These are phyloP conservation scores for Cotesia chilonis DNA, from an alignment of 1,140 invertebrate genomes.

Conservation along the genomic window DNA sequence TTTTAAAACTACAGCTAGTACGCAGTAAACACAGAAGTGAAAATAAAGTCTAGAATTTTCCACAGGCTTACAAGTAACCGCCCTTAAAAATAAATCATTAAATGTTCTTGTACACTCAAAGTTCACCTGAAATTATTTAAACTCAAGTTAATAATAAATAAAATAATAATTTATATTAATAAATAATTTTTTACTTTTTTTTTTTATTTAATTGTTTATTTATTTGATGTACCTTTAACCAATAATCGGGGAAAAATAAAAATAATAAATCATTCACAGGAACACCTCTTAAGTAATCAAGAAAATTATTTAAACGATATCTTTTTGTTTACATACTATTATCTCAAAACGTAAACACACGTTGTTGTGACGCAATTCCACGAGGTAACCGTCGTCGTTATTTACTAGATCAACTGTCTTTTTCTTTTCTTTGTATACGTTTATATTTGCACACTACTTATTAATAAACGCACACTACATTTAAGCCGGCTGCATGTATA, in stretches of 20 bases:
- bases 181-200: too few relatives aligned
- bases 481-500: not conserved
- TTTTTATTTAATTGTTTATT: too few relatives aligned
- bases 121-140: too few relatives aligned
- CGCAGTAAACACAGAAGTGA: too few relatives aligned
- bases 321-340: slow-evolving; percentile 11
- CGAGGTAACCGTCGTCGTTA: slow-evolving; percentile 22
- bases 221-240: too few relatives aligned
- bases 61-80: not conserved
- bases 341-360: slow-evolving; percentile 45
- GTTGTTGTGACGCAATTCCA: slow-evolving; percentile 41
- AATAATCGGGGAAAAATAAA: too few relatives aligned
- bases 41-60: too few relatives aligned
- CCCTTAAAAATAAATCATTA: slow-evolving; percentile 2
- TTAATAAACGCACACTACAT: not conserved
- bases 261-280: too few relatives aligned
- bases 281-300: not conserved
- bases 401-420: not conserved
- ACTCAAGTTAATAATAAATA: too few relatives aligned
- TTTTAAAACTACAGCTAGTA: too few relatives aligned
- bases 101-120: too few relatives aligned
- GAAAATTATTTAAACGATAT: not conserved
- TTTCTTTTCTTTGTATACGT: slow-evolving; percentile 4
- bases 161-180: too few relatives aligned
- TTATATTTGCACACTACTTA: not conserved